Conservation (phyloP, 2,888 invertebrate genomes). For the Synergus japonicus region DNA sequence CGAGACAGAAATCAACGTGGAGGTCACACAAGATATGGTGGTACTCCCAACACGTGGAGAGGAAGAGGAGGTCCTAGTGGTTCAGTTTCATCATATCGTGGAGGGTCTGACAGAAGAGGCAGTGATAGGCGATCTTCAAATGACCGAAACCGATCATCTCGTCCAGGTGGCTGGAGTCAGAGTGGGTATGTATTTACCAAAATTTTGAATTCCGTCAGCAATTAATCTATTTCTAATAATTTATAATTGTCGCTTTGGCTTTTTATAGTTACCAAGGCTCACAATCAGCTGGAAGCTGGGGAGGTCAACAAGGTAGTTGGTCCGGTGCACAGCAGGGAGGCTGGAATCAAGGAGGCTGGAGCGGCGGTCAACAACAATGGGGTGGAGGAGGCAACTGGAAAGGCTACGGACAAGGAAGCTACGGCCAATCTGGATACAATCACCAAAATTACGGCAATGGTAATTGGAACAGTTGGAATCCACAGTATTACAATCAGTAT, state of each 20-base stretch:
- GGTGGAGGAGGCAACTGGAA: slow-evolving; percentile 67
- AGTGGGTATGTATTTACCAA: slow-evolving; percentile 44
- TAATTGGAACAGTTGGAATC: slow-evolving; percentile 73
- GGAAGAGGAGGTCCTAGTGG: slow-evolving; percentile 45
- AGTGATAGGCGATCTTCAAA: slow-evolving; percentile 69
- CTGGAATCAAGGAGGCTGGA: slow-evolving; percentile 62
- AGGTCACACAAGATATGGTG: slow-evolving; percentile 71
- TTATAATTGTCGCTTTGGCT: not conserved
- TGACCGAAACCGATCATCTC: slow-evolving; percentile 66
- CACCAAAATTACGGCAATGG: slow-evolving; percentile 71
- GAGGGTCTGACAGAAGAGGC: slow-evolving; percentile 66
- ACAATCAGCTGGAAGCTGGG: slow-evolving; percentile 50
- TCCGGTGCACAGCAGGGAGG: slow-evolving; percentile 57
- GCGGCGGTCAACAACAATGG: slow-evolving; percentile 61
- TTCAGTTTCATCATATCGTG: slow-evolving; percentile 54
- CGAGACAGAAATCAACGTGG: slow-evolving; percentile 68
- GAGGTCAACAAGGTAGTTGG: slow-evolving; percentile 56
- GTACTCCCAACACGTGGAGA: slow-evolving; percentile 66
- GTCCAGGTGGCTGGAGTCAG: slow-evolving; percentile 67
- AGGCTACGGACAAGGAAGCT: slow-evolving; percentile 65
- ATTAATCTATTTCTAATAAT: not conserved
- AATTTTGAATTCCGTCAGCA: not conserved
- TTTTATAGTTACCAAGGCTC: slow-evolving; percentile 55
- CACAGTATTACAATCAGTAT: slow-evolving; percentile 76
- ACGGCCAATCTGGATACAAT: slow-evolving; percentile 62